Percentiles rank a stretch among this genome's conserved stretches.
Evolutionary conservation across 2,888 invertebrate species (phyloP).

Genomic region (Phytoseiulus persimilis): DNA sequence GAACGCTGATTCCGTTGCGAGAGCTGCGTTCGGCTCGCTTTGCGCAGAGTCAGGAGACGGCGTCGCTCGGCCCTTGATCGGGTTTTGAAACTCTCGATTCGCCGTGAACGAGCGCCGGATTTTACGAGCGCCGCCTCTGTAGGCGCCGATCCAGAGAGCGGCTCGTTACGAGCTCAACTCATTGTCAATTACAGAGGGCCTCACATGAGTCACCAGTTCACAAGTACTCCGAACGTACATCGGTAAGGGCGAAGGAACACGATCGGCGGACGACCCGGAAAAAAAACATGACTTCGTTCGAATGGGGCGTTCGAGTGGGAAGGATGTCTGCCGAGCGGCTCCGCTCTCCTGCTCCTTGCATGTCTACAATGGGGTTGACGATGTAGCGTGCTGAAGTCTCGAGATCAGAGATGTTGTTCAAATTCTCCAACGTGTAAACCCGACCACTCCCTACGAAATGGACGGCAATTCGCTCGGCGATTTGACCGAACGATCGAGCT

Average conservation of each 20-base stretch:
- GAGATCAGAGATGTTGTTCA: background rate
- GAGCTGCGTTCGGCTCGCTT: background rate
- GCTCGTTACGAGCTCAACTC: background rate
- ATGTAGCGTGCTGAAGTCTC: background rate
- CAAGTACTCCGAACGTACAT: background rate
- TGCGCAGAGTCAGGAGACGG: background rate
- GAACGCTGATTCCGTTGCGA: background rate
- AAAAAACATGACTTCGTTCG: background rate
- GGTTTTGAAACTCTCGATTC: background rate
- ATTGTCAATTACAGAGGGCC: background rate
- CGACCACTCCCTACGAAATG: background rate
- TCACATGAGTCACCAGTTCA: background rate
- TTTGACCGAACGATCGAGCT: slow-evolving; percentile 21
- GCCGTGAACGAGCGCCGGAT: background rate
- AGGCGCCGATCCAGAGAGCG: background rate
- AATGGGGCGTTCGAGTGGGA: background rate
- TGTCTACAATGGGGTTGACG: slow-evolving; percentile 5
- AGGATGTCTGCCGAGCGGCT: background rate
- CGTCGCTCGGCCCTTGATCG: background rate
- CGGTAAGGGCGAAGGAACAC: background rate
- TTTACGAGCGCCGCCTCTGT: background rate
- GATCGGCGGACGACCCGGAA: background rate
- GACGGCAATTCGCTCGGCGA: slow-evolving; percentile 12
- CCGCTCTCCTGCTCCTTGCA: slow-evolving; percentile 5
- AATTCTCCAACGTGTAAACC: background rate